These are phyloP conservation scores for Mobula birostris DNA, from an alignment of 2,113 vertebrate genomes.

Conservation along the genomic window DNA sequence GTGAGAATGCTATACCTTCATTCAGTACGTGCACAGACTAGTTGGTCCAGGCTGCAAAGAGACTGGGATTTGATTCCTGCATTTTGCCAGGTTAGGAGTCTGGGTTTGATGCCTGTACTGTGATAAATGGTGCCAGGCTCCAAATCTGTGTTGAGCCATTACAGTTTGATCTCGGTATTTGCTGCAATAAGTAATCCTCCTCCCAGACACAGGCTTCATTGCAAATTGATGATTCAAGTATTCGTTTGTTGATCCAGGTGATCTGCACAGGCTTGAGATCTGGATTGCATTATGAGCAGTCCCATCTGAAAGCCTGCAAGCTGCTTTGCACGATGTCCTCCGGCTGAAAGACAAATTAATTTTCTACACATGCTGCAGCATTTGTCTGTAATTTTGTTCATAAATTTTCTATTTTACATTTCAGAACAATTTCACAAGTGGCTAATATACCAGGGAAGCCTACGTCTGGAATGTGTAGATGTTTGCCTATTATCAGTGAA, in stretches of 20 bases:
- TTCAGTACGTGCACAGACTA: not conserved
- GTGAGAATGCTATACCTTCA: not conserved
- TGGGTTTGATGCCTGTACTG: not conserved
- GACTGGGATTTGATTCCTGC: not conserved
- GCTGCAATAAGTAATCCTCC: not conserved
- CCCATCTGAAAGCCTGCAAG: not conserved
- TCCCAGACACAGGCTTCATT: not conserved
- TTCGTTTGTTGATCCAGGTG: not conserved
- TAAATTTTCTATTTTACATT: constrained; percentile 13
- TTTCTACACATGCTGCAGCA: not conserved
- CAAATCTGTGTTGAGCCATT: not conserved
- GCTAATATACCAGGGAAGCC: not conserved
- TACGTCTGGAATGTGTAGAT: not conserved
- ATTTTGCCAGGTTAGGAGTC: no score
- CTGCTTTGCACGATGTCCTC: not conserved
- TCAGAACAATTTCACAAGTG: not conserved
- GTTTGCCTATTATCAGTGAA: not conserved
- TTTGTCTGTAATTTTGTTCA: not conserved
- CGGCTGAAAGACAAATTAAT: not conserved
- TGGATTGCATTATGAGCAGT: not conserved
- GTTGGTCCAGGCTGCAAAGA: no score
- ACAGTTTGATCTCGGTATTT: not conserved
- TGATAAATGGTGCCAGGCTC: not conserved
- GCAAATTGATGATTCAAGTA: not conserved
- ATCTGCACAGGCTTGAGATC: not conserved